phyloP scores from a whole-genome alignment of 2,888 invertebrate genomes.

The Camptogramma bilineatum region DNA sequence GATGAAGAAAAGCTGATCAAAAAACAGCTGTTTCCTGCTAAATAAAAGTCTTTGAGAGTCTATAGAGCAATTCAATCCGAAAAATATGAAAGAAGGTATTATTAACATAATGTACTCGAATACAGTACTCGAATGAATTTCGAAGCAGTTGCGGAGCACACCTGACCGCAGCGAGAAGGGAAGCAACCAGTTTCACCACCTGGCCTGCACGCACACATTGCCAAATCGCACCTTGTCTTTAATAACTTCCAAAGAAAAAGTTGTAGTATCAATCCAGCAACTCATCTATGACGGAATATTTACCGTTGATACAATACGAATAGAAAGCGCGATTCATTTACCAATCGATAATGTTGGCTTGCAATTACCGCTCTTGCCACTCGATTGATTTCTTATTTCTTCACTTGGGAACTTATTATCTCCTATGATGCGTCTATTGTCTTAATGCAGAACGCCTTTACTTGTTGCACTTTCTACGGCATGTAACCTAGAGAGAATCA shows the following conservation, averaged over 20 bases:
- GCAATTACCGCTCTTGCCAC: conserved; percentile 57
- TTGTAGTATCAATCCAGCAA: conserved; percentile 37
- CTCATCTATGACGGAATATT: conserved; percentile 42
- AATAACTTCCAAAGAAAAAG: conserved; percentile 45
- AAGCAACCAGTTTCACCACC: conserved; percentile 75
- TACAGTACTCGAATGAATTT: conserved; percentile 50
- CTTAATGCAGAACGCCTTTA: conserved; percentile 52
- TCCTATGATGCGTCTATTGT: conserved; percentile 61
- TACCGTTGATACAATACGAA: conserved; percentile 50
- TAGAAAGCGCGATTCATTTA: conserved; percentile 59
- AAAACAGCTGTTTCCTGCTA: conserved; percentile 49
- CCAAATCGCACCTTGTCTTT: conserved; percentile 54
- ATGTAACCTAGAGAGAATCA: conserved; percentile 27
- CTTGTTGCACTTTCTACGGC: conserved; percentile 60
- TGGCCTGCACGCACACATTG: conserved; percentile 59
- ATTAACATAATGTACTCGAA: conserved; percentile 47
- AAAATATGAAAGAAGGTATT: conserved; percentile 27
- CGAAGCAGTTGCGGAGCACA: conserved; percentile 59
- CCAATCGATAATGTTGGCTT: conserved; percentile 52
- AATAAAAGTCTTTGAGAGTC: conserved; percentile 30
- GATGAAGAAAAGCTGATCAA: not conserved
- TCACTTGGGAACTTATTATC: conserved; percentile 54
- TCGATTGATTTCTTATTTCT: conserved; percentile 65
- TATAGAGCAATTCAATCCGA: conserved; percentile 29
- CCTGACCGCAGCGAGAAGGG: conserved; percentile 62